Conservation (phyloP, 2,888 invertebrate species). For the Agonum fuliginosum region DNA sequence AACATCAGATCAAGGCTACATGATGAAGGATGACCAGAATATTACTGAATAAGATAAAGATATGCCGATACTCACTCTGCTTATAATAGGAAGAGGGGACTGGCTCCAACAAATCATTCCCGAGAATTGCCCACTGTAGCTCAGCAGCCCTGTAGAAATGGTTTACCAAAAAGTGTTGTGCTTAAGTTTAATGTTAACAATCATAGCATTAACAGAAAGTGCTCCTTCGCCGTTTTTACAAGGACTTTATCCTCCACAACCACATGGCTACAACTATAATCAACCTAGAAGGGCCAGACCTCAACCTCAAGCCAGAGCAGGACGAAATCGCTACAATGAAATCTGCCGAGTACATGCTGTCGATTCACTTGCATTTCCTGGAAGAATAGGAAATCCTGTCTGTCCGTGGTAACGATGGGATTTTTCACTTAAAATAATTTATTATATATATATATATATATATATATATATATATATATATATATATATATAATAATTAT, state of each 20-base stretch:
- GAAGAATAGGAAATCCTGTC: constrained; percentile 66
- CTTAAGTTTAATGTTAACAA: constrained; percentile 28
- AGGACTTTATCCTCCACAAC: constrained; percentile 53
- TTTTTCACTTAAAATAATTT: not conserved
- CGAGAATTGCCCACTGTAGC: constrained; percentile 36
- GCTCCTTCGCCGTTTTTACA: constrained; percentile 45
- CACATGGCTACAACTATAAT: not conserved
- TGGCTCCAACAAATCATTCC: constrained; percentile 7
- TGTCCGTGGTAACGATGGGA: constrained; percentile 63
- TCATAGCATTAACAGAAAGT: constrained; percentile 1
- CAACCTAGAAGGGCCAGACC: constrained; percentile 47
- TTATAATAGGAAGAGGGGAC: constrained; percentile 50
- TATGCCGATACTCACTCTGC: constrained; percentile 32
- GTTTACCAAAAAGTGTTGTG: constrained; percentile 24
- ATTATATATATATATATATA: not conserved
- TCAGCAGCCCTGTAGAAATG: constrained; percentile 51
- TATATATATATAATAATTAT: no score
- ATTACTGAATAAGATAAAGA: constrained; percentile 46
- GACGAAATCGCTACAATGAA: constrained; percentile 79
- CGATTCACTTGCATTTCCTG: constrained; percentile 77
- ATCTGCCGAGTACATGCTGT: constrained; percentile 82
- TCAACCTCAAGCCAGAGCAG: constrained; percentile 62
- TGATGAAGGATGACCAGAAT: no score
- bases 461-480: no score
- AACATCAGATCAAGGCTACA: constrained; percentile 52